Percentiles rank a stretch among this genome's conserved stretches.
Conservation (phyloP, 1,140 invertebrate genomes). For the Eufriesea mexicana region DNA sequence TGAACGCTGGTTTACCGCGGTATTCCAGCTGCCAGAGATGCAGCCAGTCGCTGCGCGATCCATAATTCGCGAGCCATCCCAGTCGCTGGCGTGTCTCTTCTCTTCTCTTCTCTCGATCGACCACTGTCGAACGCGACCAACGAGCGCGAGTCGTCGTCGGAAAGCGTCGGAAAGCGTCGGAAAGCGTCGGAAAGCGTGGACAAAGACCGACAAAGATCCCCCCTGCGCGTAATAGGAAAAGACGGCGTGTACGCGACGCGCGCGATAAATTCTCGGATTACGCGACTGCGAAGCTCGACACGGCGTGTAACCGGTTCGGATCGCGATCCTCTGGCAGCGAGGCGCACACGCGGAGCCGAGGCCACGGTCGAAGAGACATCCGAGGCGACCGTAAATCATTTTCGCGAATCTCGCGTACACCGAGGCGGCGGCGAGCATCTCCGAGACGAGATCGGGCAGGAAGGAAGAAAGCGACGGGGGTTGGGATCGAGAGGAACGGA, state of each 20-base stretch:
- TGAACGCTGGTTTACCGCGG: conserved; percentile 60
- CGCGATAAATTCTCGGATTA: conserved; percentile 64
- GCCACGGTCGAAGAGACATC: conserved; percentile 1
- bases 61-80: conserved; percentile 52
- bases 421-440: conserved; percentile 28
- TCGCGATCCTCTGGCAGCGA: conserved; percentile 48
- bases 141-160: too few relatives aligned
- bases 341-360: too few relatives aligned
- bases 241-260: neutral
- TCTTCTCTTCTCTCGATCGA: too few relatives aligned
- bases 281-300: conserved; percentile 47
- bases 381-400: conserved; percentile 67
- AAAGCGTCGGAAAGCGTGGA: too few relatives aligned
- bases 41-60: conserved; percentile 41
- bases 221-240: too few relatives aligned
- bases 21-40: conserved; percentile 43
- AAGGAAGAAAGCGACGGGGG: conserved; percentile 15
- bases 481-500: conserved; percentile 16
- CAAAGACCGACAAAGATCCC: too few relatives aligned
- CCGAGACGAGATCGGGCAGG: conserved; percentile 39
- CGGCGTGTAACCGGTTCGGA: conserved; percentile 58
- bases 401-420: conserved; percentile 58
- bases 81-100: too few relatives aligned
- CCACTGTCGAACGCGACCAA: too few relatives aligned
- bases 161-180: too few relatives aligned